A percentile compares a stretch with the other conserved stretches of the same genome.
These are phyloP conservation scores for Eclectus roratus DNA, from an alignment of 2,113 vertebrate genomes.

Conservation along the genomic window DNA sequence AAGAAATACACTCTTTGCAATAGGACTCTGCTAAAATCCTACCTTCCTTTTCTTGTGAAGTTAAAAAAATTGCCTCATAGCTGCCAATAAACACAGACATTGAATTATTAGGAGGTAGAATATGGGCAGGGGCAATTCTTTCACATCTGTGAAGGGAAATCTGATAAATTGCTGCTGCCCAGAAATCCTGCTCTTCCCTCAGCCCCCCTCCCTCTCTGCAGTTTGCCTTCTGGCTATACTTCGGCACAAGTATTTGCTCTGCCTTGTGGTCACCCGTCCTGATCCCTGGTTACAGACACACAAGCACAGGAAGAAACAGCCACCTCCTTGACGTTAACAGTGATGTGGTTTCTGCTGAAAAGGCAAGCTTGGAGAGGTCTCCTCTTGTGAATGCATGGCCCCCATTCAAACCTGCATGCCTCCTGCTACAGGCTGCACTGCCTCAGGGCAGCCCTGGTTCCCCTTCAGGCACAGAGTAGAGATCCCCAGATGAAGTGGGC, in stretches of 20 bases:
- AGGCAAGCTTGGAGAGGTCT: not conserved
- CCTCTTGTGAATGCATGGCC: rapidly evolving
- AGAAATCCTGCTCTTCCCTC: not conserved
- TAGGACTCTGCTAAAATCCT: constrained; percentile 20
- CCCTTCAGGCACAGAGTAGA: not conserved
- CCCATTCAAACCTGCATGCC: not conserved
- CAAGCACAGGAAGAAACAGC: not conserved
- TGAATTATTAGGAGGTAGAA: not conserved
- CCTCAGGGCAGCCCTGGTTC: not conserved
- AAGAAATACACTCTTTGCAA: not conserved
- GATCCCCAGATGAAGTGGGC: not conserved
- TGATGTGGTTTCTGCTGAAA: not conserved
- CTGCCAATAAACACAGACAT: not conserved
- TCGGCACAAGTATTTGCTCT: not conserved
- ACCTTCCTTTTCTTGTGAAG: constrained; percentile 16
- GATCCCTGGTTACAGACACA: not conserved
- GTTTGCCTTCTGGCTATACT: not conserved
- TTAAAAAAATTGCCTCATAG: not conserved
- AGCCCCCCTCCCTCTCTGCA: not conserved
- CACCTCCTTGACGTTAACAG: not conserved
- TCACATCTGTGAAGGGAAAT: not conserved
- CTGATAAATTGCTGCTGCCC: not conserved
- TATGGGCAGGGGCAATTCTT: not conserved
- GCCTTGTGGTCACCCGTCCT: not conserved
- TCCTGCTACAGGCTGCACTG: rapidly evolving